These are phyloP conservation scores for Drosophila grimshawi DNA, from an alignment of 1,140 invertebrate species.

Conservation along the genomic window DNA sequence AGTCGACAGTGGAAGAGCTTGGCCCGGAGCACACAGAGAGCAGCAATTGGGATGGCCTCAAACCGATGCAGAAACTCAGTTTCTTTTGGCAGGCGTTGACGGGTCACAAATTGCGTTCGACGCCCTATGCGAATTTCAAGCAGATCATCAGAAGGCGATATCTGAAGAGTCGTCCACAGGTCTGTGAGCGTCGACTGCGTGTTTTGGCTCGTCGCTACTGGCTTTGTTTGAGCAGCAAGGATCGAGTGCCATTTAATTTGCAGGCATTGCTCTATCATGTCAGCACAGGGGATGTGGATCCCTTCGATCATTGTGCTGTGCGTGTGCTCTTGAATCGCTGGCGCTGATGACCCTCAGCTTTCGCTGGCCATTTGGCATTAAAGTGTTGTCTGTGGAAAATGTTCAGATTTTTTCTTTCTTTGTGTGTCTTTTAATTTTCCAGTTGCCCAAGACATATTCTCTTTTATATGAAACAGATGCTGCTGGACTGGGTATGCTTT, in stretches of 20 bases:
- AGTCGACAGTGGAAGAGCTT: neutral
- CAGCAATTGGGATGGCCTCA: conserved; percentile 26
- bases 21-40: rapidly evolving
- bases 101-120: conserved; percentile 26
- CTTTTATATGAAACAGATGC: conserved; percentile 75
- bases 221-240: conserved; percentile 14
- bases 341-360: conserved; percentile 4
- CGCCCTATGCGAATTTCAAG: conserved; percentile 60
- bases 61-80: conserved; percentile 33
- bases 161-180: neutral
- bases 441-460: conserved; percentile 10
- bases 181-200: neutral
- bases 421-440: conserved; percentile 40
- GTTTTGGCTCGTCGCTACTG: conserved; percentile 3
- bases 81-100: conserved; percentile 58
- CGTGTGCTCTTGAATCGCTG: conserved; percentile 49
- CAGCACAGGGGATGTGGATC: conserved; percentile 44
- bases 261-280: conserved; percentile 62
- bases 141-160: conserved; percentile 12
- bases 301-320: conserved; percentile 51
- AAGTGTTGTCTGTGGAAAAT: conserved; percentile 31
- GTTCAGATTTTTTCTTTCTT: conserved; percentile 44
- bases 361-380: conserved; percentile 3
- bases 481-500: conserved; percentile 28
- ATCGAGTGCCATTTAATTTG: conserved; percentile 60